A percentile compares a stretch with the other conserved stretches of the same genome.
These are phyloP conservation scores for Teleogryllus oceanicus DNA, from an alignment of 2,888 invertebrate species.

Conservation along the genomic window DNA sequence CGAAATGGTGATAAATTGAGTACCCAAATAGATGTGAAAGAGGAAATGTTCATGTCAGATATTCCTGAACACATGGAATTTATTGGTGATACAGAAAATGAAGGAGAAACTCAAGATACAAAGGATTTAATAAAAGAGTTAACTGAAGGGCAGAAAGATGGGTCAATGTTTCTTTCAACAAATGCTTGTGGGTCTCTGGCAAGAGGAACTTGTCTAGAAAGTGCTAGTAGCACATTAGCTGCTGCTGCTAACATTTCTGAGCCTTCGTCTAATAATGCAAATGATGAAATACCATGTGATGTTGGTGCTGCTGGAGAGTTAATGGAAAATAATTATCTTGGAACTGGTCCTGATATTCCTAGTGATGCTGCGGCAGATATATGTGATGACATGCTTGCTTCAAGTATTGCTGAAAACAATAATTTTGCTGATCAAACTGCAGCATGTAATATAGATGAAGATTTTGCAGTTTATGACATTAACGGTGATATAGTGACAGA, in stretches of 20 bases:
- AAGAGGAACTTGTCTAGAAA: neutral
- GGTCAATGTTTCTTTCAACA: neutral
- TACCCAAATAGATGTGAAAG: neutral
- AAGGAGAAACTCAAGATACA: neutral
- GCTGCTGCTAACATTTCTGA: neutral
- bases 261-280: neutral
- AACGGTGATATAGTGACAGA: neutral
- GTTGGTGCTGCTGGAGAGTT: neutral
- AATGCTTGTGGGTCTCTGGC: neutral
- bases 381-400: neutral
- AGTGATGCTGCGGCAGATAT: neutral
- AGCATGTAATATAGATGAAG: neutral
- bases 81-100: neutral
- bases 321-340: neutral
- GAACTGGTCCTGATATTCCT: neutral
- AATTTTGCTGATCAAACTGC: neutral
- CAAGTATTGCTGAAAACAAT: neutral
- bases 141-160: neutral
- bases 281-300: neutral
- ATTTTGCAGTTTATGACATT: neutral
- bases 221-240: neutral
- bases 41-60: neutral
- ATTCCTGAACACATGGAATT: neutral
- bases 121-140: constrained; percentile 2
- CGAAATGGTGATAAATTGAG: neutral